Percentiles rank a stretch among this genome's conserved stretches.
Conservation (phyloP, 2,888 invertebrate species). For the Hydrotaea cyrtoneurina region DNA sequence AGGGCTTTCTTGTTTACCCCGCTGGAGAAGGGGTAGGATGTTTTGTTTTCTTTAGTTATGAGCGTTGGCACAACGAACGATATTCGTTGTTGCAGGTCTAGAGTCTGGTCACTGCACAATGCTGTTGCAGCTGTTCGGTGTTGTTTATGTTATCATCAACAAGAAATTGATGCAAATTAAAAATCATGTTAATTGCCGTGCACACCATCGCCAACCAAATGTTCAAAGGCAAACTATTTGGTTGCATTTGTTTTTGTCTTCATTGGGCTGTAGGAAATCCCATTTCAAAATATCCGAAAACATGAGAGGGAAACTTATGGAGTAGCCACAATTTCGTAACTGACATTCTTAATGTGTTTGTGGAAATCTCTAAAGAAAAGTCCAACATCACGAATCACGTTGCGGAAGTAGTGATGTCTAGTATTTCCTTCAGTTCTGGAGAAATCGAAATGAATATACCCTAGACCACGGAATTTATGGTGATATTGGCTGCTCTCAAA, state of each 20-base stretch:
- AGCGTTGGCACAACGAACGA: background rate
- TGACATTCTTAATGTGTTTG: background rate
- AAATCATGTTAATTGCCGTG: constrained; percentile 38
- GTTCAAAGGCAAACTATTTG: background rate
- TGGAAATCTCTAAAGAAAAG: too few relatives aligned
- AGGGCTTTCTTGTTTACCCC: background rate
- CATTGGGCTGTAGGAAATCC: background rate
- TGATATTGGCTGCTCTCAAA: too few relatives aligned
- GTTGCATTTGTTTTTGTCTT: background rate
- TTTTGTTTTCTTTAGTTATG: constrained; percentile 1
- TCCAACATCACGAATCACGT: too few relatives aligned
- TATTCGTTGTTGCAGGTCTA: background rate
- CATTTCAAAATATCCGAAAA: background rate
- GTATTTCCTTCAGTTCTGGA: too few relatives aligned
- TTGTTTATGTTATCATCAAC: constrained; percentile 27
- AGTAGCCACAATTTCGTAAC: too few relatives aligned
- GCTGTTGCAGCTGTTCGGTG: background rate
- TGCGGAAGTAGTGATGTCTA: too few relatives aligned
- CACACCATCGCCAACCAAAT: background rate
- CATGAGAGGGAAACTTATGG: background rate
- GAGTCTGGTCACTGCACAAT: background rate
- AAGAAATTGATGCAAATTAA: constrained; percentile 46
- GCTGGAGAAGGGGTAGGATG: background rate
- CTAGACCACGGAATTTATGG: too few relatives aligned
- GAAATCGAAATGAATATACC: too few relatives aligned